Conservation (phyloP, 2,888 invertebrate genomes). For the Nemoura dubitans region DNA sequence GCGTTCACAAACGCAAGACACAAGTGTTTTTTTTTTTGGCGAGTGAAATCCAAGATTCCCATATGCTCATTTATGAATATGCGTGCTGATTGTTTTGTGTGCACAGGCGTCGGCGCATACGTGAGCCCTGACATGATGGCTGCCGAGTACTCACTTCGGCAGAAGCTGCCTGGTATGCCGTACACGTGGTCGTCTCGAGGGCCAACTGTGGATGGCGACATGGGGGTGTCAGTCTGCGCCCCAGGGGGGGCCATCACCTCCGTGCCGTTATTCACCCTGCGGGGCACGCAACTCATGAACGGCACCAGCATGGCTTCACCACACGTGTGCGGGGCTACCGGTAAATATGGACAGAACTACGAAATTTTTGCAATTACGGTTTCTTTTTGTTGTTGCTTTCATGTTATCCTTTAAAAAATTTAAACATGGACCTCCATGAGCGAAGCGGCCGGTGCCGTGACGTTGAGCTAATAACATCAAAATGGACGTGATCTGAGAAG, state of each 20-base stretch:
- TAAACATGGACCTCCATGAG: no score
- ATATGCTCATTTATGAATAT: no score
- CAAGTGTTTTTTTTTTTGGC: no score
- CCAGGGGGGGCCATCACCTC: slow-evolving; percentile 95
- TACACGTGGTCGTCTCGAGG: slow-evolving; percentile 94
- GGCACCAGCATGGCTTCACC: slow-evolving; percentile 99
- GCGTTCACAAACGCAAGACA: no score
- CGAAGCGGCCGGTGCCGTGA: no score
- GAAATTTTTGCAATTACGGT: not conserved
- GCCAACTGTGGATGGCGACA: slow-evolving; percentile 87
- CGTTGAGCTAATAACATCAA: no score
- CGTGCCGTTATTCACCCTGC: slow-evolving; percentile 89
- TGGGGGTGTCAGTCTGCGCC: slow-evolving; percentile 89
- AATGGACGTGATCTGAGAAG: no score
- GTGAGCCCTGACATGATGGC: slow-evolving; percentile 98
- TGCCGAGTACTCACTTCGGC: slow-evolving; percentile 91
- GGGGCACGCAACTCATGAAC: slow-evolving; percentile 91
- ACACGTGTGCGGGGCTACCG: slow-evolving; percentile 91
- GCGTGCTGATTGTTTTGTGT: no score
- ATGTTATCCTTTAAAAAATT: no score
- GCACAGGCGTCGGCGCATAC: slow-evolving; percentile 89
- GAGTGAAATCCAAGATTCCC: no score
- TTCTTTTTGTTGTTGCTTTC: no score
- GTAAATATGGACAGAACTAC: slow-evolving; percentile 61
- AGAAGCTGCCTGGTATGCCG: slow-evolving; percentile 83